phyloP scores from a whole-genome alignment of 2,888 invertebrate species.

The Dryomyza anilis region DNA sequence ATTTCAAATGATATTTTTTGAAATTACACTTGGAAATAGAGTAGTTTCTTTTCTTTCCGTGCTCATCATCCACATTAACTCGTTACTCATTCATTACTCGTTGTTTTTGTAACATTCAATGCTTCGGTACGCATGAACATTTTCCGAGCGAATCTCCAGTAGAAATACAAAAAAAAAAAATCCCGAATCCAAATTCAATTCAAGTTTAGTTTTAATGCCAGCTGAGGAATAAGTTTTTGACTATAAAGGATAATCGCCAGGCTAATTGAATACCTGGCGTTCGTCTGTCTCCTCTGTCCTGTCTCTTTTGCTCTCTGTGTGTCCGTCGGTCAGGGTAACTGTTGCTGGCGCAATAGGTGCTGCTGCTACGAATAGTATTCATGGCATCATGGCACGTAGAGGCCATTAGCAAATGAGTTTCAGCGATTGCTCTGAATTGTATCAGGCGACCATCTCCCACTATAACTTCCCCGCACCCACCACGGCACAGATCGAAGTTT shows the following conservation, averaged over 20 bases:
- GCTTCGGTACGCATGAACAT: too few species aligned
- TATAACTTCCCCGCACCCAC: too few species aligned
- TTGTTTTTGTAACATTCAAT: too few species aligned
- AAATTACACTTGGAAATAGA: too few species aligned
- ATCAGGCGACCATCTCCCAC: too few species aligned
- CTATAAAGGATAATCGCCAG: slow-evolving; percentile 6
- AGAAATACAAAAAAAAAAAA: too few species aligned
- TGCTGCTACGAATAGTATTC: neutral
- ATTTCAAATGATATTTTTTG: too few species aligned
- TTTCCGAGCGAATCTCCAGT: too few species aligned
- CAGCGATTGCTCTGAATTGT: neutral
- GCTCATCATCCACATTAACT: too few species aligned
- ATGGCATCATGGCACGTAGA: slow-evolving; percentile 3
- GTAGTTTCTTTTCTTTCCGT: too few species aligned
- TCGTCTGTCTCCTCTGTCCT: neutral
- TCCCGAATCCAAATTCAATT: slow-evolving; percentile 2
- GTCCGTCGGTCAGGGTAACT: neutral
- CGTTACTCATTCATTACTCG: too few species aligned
- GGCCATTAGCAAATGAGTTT: slow-evolving; percentile 18
- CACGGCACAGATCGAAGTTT: neutral
- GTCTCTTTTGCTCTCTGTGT: neutral
- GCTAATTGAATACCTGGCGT: slow-evolving; percentile 16
- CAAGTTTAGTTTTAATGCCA: slow-evolving; percentile 1
- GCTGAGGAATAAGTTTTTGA: slow-evolving; percentile 4
- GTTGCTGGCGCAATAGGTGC: neutral